A percentile compares a stretch with the other conserved stretches of the same genome.
phyloP scores from a whole-genome alignment of 2,113 vertebrate species.

The Neoarius graeffei region DNA sequence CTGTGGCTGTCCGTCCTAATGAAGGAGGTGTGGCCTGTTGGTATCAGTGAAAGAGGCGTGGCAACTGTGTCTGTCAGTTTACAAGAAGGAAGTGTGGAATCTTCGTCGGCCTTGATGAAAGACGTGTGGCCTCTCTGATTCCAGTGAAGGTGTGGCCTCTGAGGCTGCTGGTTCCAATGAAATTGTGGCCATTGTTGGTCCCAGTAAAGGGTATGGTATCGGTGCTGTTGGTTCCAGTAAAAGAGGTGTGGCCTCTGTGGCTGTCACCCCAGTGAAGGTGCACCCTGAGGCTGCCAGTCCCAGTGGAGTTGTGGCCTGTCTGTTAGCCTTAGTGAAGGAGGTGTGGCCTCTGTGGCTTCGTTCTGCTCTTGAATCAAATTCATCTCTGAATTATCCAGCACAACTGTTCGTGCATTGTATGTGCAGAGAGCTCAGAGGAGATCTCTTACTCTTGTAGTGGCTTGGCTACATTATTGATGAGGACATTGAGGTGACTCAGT shows the following conservation, averaged over 20 bases:
- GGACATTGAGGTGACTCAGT: conserved; percentile 23
- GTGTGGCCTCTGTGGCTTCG: neutral
- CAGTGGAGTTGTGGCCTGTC: neutral
- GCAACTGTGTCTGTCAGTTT: neutral
- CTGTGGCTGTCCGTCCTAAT: neutral
- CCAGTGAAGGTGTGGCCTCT: too few relatives aligned
- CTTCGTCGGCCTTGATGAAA: neutral
- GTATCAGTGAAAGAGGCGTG: neutral
- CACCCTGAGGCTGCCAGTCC: neutral
- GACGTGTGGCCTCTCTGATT: neutral
- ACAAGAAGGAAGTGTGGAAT: too few relatives aligned
- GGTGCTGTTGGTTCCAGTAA: neutral
- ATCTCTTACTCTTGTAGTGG: conserved; percentile 13
- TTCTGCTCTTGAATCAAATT: neutral
- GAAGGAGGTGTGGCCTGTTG: neutral
- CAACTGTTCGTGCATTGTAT: neutral
- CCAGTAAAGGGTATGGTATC: too few relatives aligned
- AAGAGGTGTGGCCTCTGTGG: neutral
- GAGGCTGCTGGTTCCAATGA: too few relatives aligned
- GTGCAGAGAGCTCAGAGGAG: neutral
- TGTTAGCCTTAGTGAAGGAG: neutral
- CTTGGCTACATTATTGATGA: conserved; percentile 44
- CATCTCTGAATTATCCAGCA: neutral
- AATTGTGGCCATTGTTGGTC: too few relatives aligned
- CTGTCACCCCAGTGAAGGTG: neutral